These are phyloP conservation scores for Takifugu bimaculatus DNA, from an alignment of 2,113 vertebrate species.

Conservation along the genomic window DNA sequence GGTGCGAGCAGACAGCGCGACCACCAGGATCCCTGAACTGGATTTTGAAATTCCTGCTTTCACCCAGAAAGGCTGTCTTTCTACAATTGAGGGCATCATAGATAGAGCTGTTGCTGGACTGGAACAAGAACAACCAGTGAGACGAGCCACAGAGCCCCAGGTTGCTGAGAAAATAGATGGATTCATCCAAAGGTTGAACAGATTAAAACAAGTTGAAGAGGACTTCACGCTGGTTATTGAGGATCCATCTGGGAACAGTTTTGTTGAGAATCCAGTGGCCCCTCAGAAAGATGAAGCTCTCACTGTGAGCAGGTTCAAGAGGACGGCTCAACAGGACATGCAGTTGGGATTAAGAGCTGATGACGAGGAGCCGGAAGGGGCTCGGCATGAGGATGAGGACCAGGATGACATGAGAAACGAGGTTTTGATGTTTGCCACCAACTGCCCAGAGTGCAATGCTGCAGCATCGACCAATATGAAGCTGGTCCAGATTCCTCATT, in stretches of 20 bases:
- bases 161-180: constrained; percentile 82
- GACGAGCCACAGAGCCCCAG: constrained; percentile 63
- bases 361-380: constrained; percentile 48
- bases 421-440: constrained; percentile 89
- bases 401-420: constrained; percentile 83
- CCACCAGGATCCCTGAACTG: constrained; percentile 83
- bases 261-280: constrained; percentile 87
- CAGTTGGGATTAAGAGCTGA: constrained; percentile 79
- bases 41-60: constrained; percentile 95
- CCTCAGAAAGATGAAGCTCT: constrained; percentile 84
- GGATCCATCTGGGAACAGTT: constrained; percentile 95
- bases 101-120: constrained; percentile 82
- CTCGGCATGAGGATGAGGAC: constrained; percentile 13
- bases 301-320: constrained; percentile 75
- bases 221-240: constrained; percentile 91
- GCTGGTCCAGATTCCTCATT: constrained; percentile 93
- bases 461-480: constrained; percentile 95
- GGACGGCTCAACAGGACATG: constrained; percentile 77
- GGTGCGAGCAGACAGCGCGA: constrained; percentile 88
- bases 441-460: constrained; percentile 91
- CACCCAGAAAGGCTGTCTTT: constrained; percentile 89
- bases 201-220: constrained; percentile 75
- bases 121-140: constrained; percentile 86
- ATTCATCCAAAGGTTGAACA: constrained; percentile 82
- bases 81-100: constrained; percentile 91